Base-by-base conservation (phyloP, 92 coral and sea anemone species). In the Paramuricea clavata region DNA sequence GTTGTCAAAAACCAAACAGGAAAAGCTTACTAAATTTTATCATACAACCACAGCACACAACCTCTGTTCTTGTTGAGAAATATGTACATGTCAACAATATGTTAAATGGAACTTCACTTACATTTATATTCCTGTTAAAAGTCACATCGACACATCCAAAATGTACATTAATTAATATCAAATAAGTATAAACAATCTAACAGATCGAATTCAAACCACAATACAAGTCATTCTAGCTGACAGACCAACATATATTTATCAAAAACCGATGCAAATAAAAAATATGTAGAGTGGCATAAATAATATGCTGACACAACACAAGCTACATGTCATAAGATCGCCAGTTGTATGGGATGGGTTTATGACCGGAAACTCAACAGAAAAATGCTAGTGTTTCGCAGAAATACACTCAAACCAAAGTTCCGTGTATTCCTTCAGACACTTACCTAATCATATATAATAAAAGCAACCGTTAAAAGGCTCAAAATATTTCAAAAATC, bases 291-390 rank as follows among this genome's bases (percentile, higher is more conserved):
- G 12, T n/a, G 12, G 68, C 68, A 60, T 27, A 22, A 27, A 60
- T 65, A 65, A 27, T 65, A 65, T 65, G 72, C 72, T 65, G 72
- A 65, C 72, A 65, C 72, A 39, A 39, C n/a, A n/a, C n/a, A 11
- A 28, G 41, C 41, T 31, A 28, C 17, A 65, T 28, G 39, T 65
- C n/a, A 11, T 6, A 28, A n/a, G 12, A 27, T 6, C 4, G 12
- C 19, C 5, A 31, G 6, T 1, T 65, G 72, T 65, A 8, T 65
- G 39, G n/a, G 72, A 65, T 27, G 39, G 68, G 72, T 28, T n/a
- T 1, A 33, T 9, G 9, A 27, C 41, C 31, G 39, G 41, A 31
- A 54, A 65, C n/a, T 65, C 23, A n/a, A 65, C 13, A 65, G 41
- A 28, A 65, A n/a, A 28, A 65, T 13, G 32, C 12, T 7, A 2